A percentile compares a stretch with the other conserved stretches of the same genome.
These are phyloP conservation scores for Hydraecia micacea DNA, from an alignment of 2,888 invertebrate species.

Conservation along the genomic window DNA sequence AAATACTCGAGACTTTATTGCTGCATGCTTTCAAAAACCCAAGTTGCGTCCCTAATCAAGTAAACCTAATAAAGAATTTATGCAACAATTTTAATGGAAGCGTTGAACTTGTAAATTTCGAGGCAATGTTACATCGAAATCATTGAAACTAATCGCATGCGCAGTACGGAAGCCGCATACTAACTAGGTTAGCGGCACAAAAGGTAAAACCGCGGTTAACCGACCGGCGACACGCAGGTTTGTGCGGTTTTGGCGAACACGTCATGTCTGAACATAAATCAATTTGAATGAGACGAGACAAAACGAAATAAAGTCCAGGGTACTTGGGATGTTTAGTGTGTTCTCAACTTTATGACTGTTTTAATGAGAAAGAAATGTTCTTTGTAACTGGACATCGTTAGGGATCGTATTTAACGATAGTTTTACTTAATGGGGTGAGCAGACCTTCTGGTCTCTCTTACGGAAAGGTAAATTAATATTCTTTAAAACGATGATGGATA, in stretches of 20 bases:
- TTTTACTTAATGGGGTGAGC: conserved; percentile 20
- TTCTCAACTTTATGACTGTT: conserved; percentile 18
- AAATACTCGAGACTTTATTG: conserved; percentile 9
- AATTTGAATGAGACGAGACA: conserved; percentile 42
- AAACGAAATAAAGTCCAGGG: conserved; percentile 16
- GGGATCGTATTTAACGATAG: conserved; percentile 16
- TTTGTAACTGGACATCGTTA: conserved; percentile 27
- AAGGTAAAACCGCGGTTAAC: conserved; percentile 60
- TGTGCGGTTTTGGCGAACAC: conserved; percentile 47
- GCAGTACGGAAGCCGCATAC: conserved; percentile 66
- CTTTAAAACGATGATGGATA: neutral
- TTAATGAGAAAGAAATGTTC: conserved; percentile 27
- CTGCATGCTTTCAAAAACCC: conserved; percentile 6
- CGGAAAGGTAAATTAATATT: conserved; percentile 1
- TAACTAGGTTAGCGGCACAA: conserved; percentile 66
- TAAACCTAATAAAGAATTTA: conserved; percentile 14
- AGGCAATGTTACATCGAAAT: conserved; percentile 42
- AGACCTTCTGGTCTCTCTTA: conserved; percentile 7
- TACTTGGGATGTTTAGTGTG: conserved; percentile 17
- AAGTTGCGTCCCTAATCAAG: conserved; percentile 15
- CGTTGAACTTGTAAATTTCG: conserved; percentile 62
- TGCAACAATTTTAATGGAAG: conserved; percentile 49
- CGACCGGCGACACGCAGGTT: conserved; percentile 55
- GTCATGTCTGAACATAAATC: conserved; percentile 30
- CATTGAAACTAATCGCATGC: conserved; percentile 58